Conservation (phyloP, 2,797 vertebrate genomes). For the Limosa lapponica region DNA sequence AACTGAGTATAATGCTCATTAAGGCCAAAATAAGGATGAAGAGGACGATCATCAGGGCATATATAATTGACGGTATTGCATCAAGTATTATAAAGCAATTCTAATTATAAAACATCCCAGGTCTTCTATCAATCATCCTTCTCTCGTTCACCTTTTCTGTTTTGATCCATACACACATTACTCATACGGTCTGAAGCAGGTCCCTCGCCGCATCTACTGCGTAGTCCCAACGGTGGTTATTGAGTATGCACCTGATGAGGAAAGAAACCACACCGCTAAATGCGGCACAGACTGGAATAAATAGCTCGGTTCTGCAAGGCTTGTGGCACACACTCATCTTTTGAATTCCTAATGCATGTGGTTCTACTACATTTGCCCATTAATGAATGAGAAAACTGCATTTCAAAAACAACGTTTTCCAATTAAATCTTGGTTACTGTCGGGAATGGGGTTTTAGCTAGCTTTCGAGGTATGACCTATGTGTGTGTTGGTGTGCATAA, state of each 20-base stretch:
- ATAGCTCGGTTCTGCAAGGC: background rate
- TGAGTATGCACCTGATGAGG: rapidly evolving
- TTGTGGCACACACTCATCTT: background rate
- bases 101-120: slow-evolving; percentile 52
- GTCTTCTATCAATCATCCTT: slow-evolving; percentile 37
- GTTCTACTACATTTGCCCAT: slow-evolving; percentile 21
- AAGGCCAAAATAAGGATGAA: slow-evolving; percentile 50
- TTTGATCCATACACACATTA: background rate
- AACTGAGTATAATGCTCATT: background rate
- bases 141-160: background rate
- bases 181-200: background rate
- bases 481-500: background rate
- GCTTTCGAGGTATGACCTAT: background rate
- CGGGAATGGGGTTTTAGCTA: background rate
- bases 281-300: background rate
- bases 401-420: background rate
- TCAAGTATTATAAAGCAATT: slow-evolving; percentile 31
- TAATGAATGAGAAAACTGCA: slow-evolving; percentile 19
- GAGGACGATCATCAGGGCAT: background rate
- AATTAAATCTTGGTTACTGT: background rate
- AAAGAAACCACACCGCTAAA: background rate
- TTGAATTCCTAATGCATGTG: background rate
- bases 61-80: slow-evolving; percentile 37
- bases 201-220: rapidly evolving
- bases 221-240: rapidly evolving